Evolutionary conservation across 2,113 vertebrate species (phyloP).

Genomic region (Hassar affinis): DNA sequence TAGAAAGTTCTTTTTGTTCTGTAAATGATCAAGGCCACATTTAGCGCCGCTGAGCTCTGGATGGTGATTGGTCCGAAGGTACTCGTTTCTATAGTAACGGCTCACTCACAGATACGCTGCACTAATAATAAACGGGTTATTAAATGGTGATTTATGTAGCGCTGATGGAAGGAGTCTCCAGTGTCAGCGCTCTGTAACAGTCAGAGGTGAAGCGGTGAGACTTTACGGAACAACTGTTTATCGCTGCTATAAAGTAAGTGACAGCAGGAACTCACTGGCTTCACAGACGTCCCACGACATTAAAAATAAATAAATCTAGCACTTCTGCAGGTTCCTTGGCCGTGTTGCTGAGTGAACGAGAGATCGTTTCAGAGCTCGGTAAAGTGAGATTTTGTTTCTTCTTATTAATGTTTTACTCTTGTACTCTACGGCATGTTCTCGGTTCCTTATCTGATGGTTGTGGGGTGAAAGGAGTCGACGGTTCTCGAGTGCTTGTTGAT

Average conservation of each 20-base stretch:
- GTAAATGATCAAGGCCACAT: not conserved
- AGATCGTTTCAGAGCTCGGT: not conserved
- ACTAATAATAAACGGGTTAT: not conserved
- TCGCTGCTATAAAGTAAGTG: not conserved
- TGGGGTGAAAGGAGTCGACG: conserved; percentile 11
- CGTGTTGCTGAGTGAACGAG: not conserved
- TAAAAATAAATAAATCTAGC: no score
- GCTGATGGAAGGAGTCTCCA: not conserved
- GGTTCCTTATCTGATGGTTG: not conserved
- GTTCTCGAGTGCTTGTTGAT: not conserved
- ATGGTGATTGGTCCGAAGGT: not conserved
- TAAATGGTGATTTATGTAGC: not conserved
- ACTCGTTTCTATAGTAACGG: not conserved
- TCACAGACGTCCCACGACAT: not conserved
- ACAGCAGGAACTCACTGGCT: not conserved
- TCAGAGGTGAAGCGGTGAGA: not conserved
- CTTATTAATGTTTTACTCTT: not conserved
- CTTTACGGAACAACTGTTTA: not conserved
- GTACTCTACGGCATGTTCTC: not conserved
- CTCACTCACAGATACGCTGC: not conserved
- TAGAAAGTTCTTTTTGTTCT: not conserved
- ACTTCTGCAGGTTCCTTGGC: not conserved
- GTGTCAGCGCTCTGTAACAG: not conserved
- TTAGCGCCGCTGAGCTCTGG: not conserved
- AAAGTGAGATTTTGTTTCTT: not conserved